phyloP scores from a whole-genome alignment of 2,888 invertebrate genomes.

The Eutolmus rufibarbis region DNA sequence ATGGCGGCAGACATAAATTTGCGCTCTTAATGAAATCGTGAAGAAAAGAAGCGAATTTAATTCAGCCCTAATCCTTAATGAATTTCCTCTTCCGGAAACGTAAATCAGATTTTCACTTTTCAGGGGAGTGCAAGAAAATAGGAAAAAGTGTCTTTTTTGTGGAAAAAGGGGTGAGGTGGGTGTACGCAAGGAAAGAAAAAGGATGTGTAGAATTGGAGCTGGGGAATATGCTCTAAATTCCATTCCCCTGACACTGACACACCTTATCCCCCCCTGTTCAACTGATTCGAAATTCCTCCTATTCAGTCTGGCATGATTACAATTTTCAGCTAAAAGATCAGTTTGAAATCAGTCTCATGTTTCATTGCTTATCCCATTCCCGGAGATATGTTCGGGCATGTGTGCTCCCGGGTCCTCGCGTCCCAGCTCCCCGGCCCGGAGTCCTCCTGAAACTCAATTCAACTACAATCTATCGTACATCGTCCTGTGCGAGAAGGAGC shows the following conservation, averaged over 20 bases:
- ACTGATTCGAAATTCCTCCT: slow-evolving; percentile 27
- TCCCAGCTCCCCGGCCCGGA: background rate
- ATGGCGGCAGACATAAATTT: background rate
- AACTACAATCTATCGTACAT: background rate
- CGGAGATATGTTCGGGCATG: background rate
- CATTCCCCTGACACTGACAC: slow-evolving; percentile 6
- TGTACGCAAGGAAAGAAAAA: background rate
- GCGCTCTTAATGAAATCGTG: background rate
- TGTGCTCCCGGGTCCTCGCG: background rate
- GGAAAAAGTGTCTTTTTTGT: background rate
- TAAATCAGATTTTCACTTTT: background rate
- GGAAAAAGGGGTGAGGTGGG: background rate
- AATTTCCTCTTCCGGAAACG: background rate
- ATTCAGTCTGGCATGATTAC: slow-evolving; percentile 26
- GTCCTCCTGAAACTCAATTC: background rate
- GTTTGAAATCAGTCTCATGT: slow-evolving; percentile 34
- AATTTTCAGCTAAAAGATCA: slow-evolving; percentile 36
- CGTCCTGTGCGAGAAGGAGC: background rate
- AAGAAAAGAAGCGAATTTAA: background rate
- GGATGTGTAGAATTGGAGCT: background rate
- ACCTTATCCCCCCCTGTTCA: slow-evolving; percentile 2
- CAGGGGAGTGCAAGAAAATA: background rate
- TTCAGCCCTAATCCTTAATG: background rate
- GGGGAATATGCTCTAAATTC: background rate
- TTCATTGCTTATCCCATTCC: slow-evolving; percentile 25